phyloP scores from a whole-genome alignment of 2,797 vertebrate genomes.

The Pipistrellus kuhlii region DNA sequence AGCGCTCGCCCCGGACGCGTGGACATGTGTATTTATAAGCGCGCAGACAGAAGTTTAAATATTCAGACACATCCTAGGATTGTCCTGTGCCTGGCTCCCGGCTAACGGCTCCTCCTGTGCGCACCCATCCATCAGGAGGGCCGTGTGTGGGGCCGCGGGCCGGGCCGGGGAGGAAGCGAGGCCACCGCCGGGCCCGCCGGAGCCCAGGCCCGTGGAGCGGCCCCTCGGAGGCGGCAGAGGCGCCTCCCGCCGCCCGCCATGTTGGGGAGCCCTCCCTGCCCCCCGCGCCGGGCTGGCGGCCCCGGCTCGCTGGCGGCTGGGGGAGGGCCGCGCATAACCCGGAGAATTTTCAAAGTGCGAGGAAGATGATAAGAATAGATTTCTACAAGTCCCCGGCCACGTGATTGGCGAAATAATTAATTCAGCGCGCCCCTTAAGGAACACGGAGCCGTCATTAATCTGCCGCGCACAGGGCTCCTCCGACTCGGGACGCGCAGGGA shows the following conservation, averaged over 20 bases:
- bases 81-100: slow-evolving; percentile 76
- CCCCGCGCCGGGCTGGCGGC: slow-evolving; percentile 84
- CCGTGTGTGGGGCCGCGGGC: slow-evolving; percentile 86
- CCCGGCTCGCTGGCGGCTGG: slow-evolving; percentile 83
- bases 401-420: slow-evolving; percentile 99
- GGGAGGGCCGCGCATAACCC: slow-evolving; percentile 90
- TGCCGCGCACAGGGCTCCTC: slow-evolving; percentile 99
- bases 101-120: slow-evolving; percentile 88
- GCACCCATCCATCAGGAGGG: slow-evolving; percentile 87
- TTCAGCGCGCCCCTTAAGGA: slow-evolving; percentile 99
- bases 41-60: slow-evolving; percentile 80
- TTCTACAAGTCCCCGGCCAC: slow-evolving; percentile 96
- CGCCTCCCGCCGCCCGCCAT: slow-evolving; percentile 86
- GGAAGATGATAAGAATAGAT: slow-evolving; percentile 97
- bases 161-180: slow-evolving; percentile 85
- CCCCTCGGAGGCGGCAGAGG: no score
- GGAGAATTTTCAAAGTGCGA: slow-evolving; percentile 91
- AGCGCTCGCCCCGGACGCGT: slow-evolving; percentile 62
- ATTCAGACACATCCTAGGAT: slow-evolving; percentile 82
- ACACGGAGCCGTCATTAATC: slow-evolving; percentile 99
- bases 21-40: slow-evolving; percentile 72
- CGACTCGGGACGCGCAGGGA: slow-evolving; percentile 99
- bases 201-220: slow-evolving; percentile 80
- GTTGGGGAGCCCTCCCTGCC: slow-evolving; percentile 88
- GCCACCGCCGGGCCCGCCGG: slow-evolving; percentile 82